A percentile compares a stretch with the other conserved stretches of the same genome.
Evolutionary conservation across 2,888 invertebrate species (phyloP).

Genomic region (Sympetrum striolatum): DNA sequence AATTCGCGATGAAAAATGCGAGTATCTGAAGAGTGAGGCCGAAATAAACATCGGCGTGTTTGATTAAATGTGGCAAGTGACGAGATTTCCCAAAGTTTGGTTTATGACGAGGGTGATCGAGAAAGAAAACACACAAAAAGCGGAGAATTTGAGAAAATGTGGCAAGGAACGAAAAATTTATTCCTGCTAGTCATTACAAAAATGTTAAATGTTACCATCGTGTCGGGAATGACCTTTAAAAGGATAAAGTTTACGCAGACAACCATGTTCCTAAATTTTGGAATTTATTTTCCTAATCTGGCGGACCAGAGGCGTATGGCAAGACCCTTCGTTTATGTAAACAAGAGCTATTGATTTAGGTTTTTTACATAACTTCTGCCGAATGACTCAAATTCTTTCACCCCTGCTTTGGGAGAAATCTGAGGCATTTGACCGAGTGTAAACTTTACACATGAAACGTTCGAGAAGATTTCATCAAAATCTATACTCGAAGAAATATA

Average conservation of each 20-base stretch:
- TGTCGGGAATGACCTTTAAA: neutral
- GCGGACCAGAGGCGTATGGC: no score
- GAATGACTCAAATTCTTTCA: no score
- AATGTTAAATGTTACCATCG: neutral
- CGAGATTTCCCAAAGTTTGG: neutral
- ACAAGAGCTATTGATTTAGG: no score
- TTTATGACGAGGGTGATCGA: neutral
- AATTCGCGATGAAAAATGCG: neutral
- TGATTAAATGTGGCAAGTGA: neutral
- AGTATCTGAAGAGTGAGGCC: neutral
- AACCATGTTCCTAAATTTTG: neutral
- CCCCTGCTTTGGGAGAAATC: no score
- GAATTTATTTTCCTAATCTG: no score
- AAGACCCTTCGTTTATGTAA: no score
- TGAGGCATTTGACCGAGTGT: no score
- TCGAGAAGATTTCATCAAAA: no score
- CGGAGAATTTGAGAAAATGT: neutral
- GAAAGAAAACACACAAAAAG: neutral
- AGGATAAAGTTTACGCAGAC: neutral
- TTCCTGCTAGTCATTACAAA: neutral
- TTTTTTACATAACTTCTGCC: no score
- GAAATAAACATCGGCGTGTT: neutral
- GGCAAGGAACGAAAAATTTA: neutral
- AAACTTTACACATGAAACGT: no score
- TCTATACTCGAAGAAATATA: no score